phyloP scores from a whole-genome alignment of 1,140 invertebrate genomes.

The Apis cerana region DNA sequence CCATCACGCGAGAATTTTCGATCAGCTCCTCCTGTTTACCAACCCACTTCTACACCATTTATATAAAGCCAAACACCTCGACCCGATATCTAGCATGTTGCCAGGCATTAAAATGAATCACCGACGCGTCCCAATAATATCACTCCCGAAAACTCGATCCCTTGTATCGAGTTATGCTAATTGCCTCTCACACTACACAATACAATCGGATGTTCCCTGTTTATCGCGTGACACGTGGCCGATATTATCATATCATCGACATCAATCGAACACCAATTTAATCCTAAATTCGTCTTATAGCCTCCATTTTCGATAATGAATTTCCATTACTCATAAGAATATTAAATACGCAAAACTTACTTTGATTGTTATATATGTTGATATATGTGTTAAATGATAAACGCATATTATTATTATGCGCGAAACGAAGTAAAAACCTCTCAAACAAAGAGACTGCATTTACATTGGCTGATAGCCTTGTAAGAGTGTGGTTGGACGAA shows the following conservation, averaged over 20 bases:
- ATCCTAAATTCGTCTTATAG: neutral
- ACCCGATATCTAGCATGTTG: neutral
- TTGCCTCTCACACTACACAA: neutral
- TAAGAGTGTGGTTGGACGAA: too few species aligned
- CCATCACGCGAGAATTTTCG: slow-evolving; percentile 7
- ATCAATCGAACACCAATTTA: slow-evolving; percentile 20
- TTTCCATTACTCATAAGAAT: too few species aligned
- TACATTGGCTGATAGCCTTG: too few species aligned
- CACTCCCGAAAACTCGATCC: slow-evolving; percentile 7
- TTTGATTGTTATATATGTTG: too few species aligned
- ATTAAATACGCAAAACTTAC: too few species aligned
- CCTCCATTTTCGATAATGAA: too few species aligned
- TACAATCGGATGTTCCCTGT: slow-evolving; percentile 2
- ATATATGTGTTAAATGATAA: too few species aligned
- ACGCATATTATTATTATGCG: too few species aligned
- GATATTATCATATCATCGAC: neutral
- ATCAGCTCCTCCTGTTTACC: slow-evolving; percentile 11
- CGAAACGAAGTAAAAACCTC: too few species aligned
- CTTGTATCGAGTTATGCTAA: slow-evolving; percentile 31
- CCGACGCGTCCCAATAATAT: neutral
- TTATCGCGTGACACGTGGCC: neutral
- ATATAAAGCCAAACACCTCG: slow-evolving; percentile 2
- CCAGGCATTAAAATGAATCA: slow-evolving; percentile 31
- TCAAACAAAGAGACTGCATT: too few species aligned
- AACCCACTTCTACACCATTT: neutral